Evolutionary conservation across 1,140 invertebrate genomes (phyloP), one percentile per base, ranked within the genome.

Genomic region (Drosophila yakuba): DNA sequence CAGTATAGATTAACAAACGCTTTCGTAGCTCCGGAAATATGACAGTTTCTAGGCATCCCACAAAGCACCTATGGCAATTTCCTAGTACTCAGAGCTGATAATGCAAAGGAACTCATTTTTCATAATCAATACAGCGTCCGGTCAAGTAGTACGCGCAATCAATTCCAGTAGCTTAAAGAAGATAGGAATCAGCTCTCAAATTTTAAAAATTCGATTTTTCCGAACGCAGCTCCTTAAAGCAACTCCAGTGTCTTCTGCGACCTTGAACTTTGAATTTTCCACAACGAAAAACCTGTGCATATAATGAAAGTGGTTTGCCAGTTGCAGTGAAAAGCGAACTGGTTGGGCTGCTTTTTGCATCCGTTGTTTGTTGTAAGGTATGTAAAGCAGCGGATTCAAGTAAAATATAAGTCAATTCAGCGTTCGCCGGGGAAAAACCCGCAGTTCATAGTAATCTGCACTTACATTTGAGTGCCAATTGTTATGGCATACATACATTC

Each of bases 281-380:
- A 36, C n/a, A 32, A 48, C 11, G 35, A 52, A 44, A 50, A 62
- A 25, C 12, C 32, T 14, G 4, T 23, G 39, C 10, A 50, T 67
- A 20, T 10, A 67, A 68, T 28, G 64, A 68, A 68, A 68, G 64
- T 67, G 61, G 36, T 51, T 66, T 52, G 23, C 11, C 15, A 20
- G 28, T 47, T 35, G 41, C 56, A 36, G 57, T 15, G 61, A 54
- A 68, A 68, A 54, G 36, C 32, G 12, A 71, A 71, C 67, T 58
- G 64, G 67, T 71, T 69, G 43, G 63, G 45, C 38, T 6, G 15
- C 45, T 67, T 68, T 68, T 67, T 54, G 28, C 36, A 51, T 66
- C 60, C 60, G 60, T 25, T 66, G 32, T 32, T 32, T 32, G 32
- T 32, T 14, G 44, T 23, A 32, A 7, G 63, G 14, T 66, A 67